Percentiles rank a stretch among this genome's conserved stretches.
These are phyloP conservation scores for Dermolepida albohirtum DNA, from an alignment of 2,888 invertebrate genomes.

Conservation along the genomic window DNA sequence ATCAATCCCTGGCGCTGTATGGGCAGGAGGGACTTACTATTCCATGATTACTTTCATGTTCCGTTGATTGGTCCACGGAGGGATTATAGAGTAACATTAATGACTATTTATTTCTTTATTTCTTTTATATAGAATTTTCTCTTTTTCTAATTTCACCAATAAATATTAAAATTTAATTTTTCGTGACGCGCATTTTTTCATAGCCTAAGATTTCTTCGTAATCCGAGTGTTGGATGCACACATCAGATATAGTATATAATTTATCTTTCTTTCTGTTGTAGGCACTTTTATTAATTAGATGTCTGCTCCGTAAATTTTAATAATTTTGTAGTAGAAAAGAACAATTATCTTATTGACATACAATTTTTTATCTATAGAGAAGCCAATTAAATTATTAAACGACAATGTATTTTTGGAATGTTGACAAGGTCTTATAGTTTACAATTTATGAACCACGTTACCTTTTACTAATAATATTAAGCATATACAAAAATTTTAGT, in stretches of 20 bases:
- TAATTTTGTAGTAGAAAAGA: not conserved
- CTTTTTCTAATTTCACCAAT: not conserved
- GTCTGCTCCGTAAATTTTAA: not conserved
- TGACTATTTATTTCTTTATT: conserved; percentile 43
- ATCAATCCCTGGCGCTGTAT: conserved; percentile 58
- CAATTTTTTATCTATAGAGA: no score
- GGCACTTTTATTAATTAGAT: conserved; percentile 1
- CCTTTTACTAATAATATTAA: no score
- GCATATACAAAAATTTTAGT: no score
- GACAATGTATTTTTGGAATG: no score
- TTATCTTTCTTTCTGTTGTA: conserved; percentile 2
- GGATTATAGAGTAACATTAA: conserved; percentile 40
- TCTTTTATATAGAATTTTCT: conserved; percentile 16
- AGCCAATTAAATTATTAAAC: no score
- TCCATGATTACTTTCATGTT: conserved; percentile 48
- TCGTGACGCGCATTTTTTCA: conserved; percentile 4
- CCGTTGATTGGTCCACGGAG: conserved; percentile 46
- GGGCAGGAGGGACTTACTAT: conserved; percentile 31
- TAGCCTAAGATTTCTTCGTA: no score
- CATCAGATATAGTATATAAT: conserved; percentile 3
- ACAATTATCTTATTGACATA: no score
- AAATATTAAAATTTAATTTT: conserved; percentile 27
- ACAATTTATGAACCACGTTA: no score
- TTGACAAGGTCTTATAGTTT: no score
- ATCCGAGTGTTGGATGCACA: not conserved